A percentile compares a stretch with the other conserved stretches of the same genome.
Evolutionary conservation across 2,888 invertebrate species (phyloP).

Genomic region (Orgyia antiqua): DNA sequence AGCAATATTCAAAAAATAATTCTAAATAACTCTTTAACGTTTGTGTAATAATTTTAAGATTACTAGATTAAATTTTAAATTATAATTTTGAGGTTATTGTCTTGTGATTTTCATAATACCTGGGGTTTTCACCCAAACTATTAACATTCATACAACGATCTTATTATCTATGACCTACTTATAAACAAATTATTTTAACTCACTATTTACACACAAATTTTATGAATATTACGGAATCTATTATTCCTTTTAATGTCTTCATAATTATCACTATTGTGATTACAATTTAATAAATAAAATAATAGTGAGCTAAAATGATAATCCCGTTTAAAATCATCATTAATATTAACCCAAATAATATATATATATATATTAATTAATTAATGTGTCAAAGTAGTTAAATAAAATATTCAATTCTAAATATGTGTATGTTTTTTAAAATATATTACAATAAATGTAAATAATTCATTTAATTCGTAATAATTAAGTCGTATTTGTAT

Average conservation of each 20-base stretch:
- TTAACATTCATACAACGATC: constrained; percentile 40
- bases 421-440: constrained; percentile 47
- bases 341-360: constrained; percentile 14
- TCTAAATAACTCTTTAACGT: constrained; percentile 16
- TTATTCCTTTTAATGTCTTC: constrained; percentile 36
- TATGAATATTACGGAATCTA: constrained; percentile 27
- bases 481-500: constrained; percentile 48
- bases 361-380: constrained; percentile 30
- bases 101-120: constrained; percentile 3
- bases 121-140: constrained; percentile 16
- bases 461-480: constrained; percentile 50
- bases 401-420: constrained; percentile 54
- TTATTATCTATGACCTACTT: constrained; percentile 21
- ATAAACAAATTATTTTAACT: constrained; percentile 28
- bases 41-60: constrained; percentile 21
- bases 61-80: constrained; percentile 10
- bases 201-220: constrained; percentile 28
- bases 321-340: constrained; percentile 21
- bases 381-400: constrained; percentile 44
- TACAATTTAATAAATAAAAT: constrained; percentile 18
- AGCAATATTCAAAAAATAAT: constrained; percentile 52
- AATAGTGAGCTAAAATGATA: constrained; percentile 36
- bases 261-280: constrained; percentile 47
- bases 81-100: constrained; percentile 7
- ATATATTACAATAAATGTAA: constrained; percentile 49